Conservation (phyloP, 2,797 vertebrate species). For the Nothura maculosa region DNA sequence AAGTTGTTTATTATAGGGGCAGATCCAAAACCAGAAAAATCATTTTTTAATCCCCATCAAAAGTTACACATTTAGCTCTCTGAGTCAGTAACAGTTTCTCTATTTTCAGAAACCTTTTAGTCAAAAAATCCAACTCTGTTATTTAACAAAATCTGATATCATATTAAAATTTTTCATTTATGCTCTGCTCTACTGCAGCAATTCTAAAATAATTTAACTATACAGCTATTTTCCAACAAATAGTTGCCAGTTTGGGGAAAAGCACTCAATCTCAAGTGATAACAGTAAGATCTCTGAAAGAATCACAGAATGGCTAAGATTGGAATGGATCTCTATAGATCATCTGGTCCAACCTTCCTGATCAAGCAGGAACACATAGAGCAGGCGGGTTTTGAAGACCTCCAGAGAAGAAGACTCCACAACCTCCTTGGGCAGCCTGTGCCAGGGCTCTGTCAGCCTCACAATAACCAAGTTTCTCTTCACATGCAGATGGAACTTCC, state of each 20-base stretch:
- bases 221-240: background rate
- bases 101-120: constrained; percentile 40
- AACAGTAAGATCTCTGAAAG: background rate
- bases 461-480: no score
- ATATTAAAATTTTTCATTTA: background rate
- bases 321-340: no score
- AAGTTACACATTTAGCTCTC: constrained; percentile 8
- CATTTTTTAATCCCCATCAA: background rate
- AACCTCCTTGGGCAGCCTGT: no score
- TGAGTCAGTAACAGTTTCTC: background rate
- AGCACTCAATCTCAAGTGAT: background rate
- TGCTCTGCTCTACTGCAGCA: background rate
- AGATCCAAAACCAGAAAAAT: constrained; percentile 28
- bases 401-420: no score
- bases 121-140: constrained; percentile 11
- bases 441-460: no score
- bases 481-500: no score
- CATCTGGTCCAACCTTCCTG: no score
- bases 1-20: constrained; percentile 3
- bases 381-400: no score
- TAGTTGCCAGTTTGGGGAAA: background rate
- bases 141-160: constrained; percentile 6
- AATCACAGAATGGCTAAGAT: background rate
- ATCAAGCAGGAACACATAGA: no score
- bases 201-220: background rate